phyloP scores from a whole-genome alignment of 1,140 invertebrate species.

The Drosophila pseudoananassae region DNA sequence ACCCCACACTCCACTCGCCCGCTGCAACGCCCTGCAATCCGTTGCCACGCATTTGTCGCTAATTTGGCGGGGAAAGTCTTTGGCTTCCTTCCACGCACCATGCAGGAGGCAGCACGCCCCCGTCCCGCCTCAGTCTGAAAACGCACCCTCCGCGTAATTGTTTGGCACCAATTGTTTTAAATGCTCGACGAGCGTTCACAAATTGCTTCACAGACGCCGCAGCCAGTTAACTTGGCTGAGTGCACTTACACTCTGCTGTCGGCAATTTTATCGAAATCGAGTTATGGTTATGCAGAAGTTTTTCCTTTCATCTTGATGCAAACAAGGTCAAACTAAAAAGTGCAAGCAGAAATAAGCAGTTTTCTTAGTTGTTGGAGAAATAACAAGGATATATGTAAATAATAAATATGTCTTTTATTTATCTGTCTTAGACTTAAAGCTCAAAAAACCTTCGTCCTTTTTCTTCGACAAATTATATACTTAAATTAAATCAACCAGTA shows the following conservation, averaged over 20 bases:
- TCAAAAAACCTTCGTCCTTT: too few relatives aligned
- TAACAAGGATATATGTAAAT: neutral
- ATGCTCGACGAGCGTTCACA: slow-evolving; percentile 69
- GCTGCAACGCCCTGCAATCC: slow-evolving; percentile 2
- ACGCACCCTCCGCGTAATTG: slow-evolving; percentile 56
- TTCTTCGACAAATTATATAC: too few relatives aligned
- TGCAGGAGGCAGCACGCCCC: neutral
- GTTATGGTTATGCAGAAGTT: slow-evolving; percentile 13
- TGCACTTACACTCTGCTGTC: slow-evolving; percentile 48
- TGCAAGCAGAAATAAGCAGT: neutral
- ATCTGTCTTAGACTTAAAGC: too few relatives aligned
- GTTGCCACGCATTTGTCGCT: slow-evolving; percentile 62
- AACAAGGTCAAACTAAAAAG: slow-evolving; percentile 2
- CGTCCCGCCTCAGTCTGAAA: neutral
- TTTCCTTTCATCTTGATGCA: neutral
- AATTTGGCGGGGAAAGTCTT: slow-evolving; percentile 64
- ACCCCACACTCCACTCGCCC: neutral
- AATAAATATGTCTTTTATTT: too few relatives aligned
- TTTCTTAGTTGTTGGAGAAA: neutral
- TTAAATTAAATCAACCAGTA: too few relatives aligned
- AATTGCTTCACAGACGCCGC: slow-evolving; percentile 61
- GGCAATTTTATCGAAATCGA: slow-evolving; percentile 20
- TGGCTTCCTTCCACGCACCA: slow-evolving; percentile 27
- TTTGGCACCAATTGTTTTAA: slow-evolving; percentile 80
- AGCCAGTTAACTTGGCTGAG: slow-evolving; percentile 40